Base-by-base conservation (phyloP, 2,113 vertebrate species). In the Zapornia atra region DNA sequence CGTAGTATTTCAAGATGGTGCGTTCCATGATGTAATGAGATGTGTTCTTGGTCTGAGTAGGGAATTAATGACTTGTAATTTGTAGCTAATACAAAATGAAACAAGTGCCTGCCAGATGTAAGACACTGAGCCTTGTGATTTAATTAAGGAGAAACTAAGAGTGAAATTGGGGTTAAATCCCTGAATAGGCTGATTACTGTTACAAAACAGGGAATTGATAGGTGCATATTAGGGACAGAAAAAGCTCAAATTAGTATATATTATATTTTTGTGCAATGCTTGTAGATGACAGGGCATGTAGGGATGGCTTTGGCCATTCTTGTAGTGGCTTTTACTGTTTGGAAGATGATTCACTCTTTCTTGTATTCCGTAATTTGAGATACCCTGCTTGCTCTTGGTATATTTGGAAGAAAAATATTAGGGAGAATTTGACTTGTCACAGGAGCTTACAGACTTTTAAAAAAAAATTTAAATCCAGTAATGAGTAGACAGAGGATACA, bases 51-150 rank as follows among this genome's bases (percentile, higher is more conserved):
- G 46, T 56, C 86, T 60, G 44, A 93, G 69, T 59, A 56, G 82
- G 76, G 79, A 88, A 92, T 95, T 95, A 90, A 78, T 83, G 60
- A 40, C 54, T 88, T 42, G 48, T 63, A 81, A 92, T 83, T 94
- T 88, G 82, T 73, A 90, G 51, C 59, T 88, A 34, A 63, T 78
- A 53, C 38, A 84, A 66, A 90, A 70, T 51, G 86, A 83, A 88
- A 70, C 82, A 80, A 81, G 46, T 5, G 1, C 33, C 9, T 22
- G 69, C 56, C 40, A 86, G 68, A 81, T 81, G 53, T 64, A 75
- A 77, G 48, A 60, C 3, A 5, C 60, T 70, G 88, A 92, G 61
- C 34, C 20, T 90, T 83, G 48, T 50, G 12, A 10, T 75, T 82
- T 84, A 94, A 95, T 93, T 94, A 83, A 78, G 71, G 51, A 70